A percentile compares a stretch with the other conserved stretches of the same genome.
phyloP scores from a whole-genome alignment of 2,888 invertebrate genomes.

The Folsomia candida region DNA sequence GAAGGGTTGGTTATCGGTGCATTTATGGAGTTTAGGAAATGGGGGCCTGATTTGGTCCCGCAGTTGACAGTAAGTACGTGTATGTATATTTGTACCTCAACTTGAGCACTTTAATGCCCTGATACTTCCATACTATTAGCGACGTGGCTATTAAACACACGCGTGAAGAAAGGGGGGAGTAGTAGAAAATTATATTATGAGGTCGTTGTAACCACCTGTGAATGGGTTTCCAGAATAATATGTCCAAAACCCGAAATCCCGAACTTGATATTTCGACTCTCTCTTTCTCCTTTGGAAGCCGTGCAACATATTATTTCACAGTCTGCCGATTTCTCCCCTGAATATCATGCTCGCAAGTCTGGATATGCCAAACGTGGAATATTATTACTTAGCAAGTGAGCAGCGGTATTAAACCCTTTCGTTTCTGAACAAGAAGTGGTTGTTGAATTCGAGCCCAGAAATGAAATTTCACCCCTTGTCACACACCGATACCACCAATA shows the following conservation, averaged over 20 bases:
- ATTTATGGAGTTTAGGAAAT: neutral
- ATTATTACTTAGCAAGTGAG: neutral
- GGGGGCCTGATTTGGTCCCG: neutral
- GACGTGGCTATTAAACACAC: constrained; percentile 39
- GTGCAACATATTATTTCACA: neutral
- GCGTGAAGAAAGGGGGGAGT: constrained; percentile 20
- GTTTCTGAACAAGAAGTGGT: neutral
- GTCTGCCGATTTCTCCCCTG: neutral
- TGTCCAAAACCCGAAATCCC: constrained; percentile 7
- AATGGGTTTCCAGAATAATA: constrained; percentile 28
- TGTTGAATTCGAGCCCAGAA: constrained; percentile 23
- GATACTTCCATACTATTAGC: neutral
- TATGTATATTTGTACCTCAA: neutral
- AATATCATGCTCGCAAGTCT: neutral
- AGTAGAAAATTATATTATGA: constrained; percentile 19
- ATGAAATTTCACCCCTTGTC: constrained; percentile 49
- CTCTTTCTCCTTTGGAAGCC: neutral
- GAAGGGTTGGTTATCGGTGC: neutral
- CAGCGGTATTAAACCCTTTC: neutral
- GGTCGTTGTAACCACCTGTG: constrained; percentile 49
- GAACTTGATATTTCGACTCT: neutral
- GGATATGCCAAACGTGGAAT: too few species aligned
- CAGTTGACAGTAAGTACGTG: too few species aligned
- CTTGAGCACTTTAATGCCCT: neutral
- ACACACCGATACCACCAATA: constrained; percentile 26